These are phyloP conservation scores for Microtus oregoni DNA, from an alignment of 2,113 vertebrate genomes.

Conservation along the genomic window DNA sequence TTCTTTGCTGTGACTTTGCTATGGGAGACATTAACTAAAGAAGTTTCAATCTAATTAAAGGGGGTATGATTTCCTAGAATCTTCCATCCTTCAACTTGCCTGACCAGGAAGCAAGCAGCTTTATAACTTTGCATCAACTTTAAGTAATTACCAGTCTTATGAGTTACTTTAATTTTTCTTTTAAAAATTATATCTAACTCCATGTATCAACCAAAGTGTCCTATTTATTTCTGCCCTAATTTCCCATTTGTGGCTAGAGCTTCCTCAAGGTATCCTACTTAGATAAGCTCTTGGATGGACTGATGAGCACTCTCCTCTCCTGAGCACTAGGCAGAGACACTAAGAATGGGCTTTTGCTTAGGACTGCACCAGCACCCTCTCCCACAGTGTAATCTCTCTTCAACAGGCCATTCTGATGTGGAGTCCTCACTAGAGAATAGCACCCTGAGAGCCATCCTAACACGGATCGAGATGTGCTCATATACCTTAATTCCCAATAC, in stretches of 20 bases:
- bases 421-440: neutral
- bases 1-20: neutral
- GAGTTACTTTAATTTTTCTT: slow-evolving; percentile 3
- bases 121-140: neutral
- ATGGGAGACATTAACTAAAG: neutral
- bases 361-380: neutral
- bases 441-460: neutral
- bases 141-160: neutral
- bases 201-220: neutral
- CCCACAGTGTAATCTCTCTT: neutral
- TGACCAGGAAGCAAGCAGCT: neutral
- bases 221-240: slow-evolving; percentile 11
- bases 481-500: neutral
- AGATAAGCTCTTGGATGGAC: neutral
- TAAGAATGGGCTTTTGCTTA: neutral
- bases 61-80: slow-evolving; percentile 3
- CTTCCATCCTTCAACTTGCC: neutral
- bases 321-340: neutral
- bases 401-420: neutral
- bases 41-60: neutral
- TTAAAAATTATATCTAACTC: neutral
- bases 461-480: neutral
- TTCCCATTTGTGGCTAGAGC: neutral
- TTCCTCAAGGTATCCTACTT: neutral
- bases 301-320: neutral